Evolutionary conservation across 2,888 invertebrate genomes (phyloP).

Genomic region (Embidobia sp.): DNA sequence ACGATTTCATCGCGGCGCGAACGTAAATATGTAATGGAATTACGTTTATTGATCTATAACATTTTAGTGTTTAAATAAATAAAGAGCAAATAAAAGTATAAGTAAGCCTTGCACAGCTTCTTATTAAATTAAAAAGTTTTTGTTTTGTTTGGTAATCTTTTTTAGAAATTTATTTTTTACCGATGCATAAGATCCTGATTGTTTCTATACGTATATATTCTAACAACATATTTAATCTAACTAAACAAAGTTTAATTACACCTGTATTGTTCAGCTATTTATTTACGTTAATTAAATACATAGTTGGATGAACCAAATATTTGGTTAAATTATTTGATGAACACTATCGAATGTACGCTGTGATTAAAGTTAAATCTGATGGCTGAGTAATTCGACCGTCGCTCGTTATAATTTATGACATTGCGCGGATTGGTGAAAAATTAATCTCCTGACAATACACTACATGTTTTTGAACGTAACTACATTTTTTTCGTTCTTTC

Average conservation of each 20-base stretch:
- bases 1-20: no score
- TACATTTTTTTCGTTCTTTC: not conserved
- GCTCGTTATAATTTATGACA: not conserved
- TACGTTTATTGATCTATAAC: no score
- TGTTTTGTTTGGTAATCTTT: no score
- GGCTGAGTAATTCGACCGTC: not conserved
- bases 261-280: constrained; percentile 7
- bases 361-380: not conserved
- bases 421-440: not conserved
- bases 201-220: no score
- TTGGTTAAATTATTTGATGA: constrained; percentile 2
- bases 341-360: not conserved
- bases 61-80: no score
- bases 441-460: not conserved
- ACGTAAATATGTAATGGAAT: no score
- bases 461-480: not conserved
- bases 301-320: not conserved
- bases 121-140: no score
- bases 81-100: no score
- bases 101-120: no score
- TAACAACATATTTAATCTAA: not conserved
- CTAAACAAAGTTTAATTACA: not conserved
- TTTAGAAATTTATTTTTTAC: no score
- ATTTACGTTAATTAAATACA: constrained; percentile 15
- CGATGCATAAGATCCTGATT: no score